Base-by-base conservation (phyloP, 2,888 invertebrate species). In the Hyposoter dolosus region DNA sequence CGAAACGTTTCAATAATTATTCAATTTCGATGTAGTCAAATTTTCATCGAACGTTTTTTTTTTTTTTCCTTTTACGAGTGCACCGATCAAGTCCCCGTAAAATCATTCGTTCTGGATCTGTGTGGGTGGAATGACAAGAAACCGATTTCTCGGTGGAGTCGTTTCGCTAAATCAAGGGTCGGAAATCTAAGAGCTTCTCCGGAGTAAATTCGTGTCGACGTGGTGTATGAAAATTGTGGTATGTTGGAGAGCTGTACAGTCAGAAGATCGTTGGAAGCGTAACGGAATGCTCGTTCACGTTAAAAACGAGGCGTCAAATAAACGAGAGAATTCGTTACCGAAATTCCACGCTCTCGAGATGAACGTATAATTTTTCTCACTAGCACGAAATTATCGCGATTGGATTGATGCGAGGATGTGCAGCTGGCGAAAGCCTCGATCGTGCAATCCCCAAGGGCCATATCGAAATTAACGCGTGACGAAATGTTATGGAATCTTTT, bases 261-360 rank as follows among this genome's bases (percentile, higher is more conserved):
- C 69, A 56, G 69, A 17, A 40, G 74, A 82, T 65, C n/a, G 50
- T 65, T 19, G 53, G 53, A 77, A 71, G 77, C 88, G 85, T 88
- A 81, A 80, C 88, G 40, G 85, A 88, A 87, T 80, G 86, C 69
- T 40, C 63, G 72, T 86, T 83, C 72, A 60, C 56, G 66, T 75
- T 40, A 43, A 82, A 79, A 87, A 88, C 87, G 84, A 88, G 80
- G 83, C 87, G 87, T 76, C 80, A 85, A 88, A 87, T 84, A 82
- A 32, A 68, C 71, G 82, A 66, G 65, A 77, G 60, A 81, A 85
- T 88, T 88, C 83, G 83, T 87, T 85, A 79, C 88, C 76, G 79
- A 68, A 85, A 85, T 88, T 87, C 85, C 53, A 88, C 87, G 88
- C 84, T 88, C 83, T 80, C 78, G 81, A 83, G 80, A 83, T 68